Conservation (phyloP, 2,113 vertebrate species). For the Lepus europaeus region DNA sequence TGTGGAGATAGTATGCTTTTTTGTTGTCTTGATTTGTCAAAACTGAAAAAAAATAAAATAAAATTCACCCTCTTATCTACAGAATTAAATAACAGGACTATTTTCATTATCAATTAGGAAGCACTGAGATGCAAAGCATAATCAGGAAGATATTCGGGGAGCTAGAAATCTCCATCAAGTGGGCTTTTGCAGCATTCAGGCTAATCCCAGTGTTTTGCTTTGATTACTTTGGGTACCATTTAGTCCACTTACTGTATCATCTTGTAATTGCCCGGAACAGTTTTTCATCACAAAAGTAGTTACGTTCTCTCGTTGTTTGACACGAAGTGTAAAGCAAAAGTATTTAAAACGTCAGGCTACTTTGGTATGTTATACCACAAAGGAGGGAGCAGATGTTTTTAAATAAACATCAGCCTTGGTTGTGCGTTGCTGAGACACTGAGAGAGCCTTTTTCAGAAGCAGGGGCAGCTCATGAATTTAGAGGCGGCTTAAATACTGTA, state of each 20-base stretch:
- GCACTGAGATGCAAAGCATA: conserved; percentile 24
- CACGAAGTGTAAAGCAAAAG: conserved; percentile 80
- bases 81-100: conserved; percentile 49
- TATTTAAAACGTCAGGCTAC: conserved; percentile 85
- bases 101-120: conserved; percentile 78
- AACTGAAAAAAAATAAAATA: conserved; percentile 35
- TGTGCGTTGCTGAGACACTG: conserved; percentile 86
- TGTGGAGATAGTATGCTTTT: neutral
- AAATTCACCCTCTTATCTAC: conserved; percentile 68
- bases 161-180: conserved; percentile 54
- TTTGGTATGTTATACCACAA: conserved; percentile 86
- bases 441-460: conserved; percentile 89
- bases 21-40: conserved; percentile 10
- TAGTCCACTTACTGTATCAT: conserved; percentile 82
- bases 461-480: conserved; percentile 88
- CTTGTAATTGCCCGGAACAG: conserved; percentile 81
- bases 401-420: conserved; percentile 88
- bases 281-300: conserved; percentile 84
- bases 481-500: conserved; percentile 88
- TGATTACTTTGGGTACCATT: conserved; percentile 84
- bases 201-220: conserved; percentile 79
- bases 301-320: conserved; percentile 81
- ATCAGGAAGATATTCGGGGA: conserved; percentile 53
- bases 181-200: conserved; percentile 32
- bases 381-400: conserved; percentile 89